Percentiles rank a stretch among this genome's conserved stretches.
Evolutionary conservation across 2,113 vertebrate species (phyloP).

Genomic region (Pseudonaja textilis): DNA sequence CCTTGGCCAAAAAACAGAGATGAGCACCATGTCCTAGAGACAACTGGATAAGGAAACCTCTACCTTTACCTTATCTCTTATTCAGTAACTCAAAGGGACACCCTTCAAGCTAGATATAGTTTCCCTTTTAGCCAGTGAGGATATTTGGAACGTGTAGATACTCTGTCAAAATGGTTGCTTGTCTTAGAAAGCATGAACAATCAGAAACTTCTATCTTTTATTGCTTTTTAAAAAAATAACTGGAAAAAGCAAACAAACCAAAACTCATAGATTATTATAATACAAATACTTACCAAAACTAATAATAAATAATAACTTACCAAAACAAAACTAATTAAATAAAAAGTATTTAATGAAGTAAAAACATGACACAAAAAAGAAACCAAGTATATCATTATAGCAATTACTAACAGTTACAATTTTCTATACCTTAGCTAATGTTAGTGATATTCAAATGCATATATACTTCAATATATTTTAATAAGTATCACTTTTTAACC

Average conservation of each 20-base stretch:
- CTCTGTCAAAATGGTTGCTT: background rate
- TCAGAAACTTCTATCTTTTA: background rate
- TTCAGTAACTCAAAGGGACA: background rate
- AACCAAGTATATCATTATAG: background rate
- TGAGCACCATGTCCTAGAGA: background rate
- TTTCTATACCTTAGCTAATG: background rate
- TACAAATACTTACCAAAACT: background rate
- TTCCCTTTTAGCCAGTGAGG: background rate
- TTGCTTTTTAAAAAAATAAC: background rate
- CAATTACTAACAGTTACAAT: background rate
- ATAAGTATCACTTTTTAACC: background rate
- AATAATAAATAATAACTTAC: background rate
- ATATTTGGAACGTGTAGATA: background rate
- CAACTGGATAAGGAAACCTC: background rate
- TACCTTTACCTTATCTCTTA: background rate
- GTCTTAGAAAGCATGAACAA: background rate
- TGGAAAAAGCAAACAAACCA: background rate
- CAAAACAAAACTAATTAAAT: background rate
- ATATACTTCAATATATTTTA: background rate
- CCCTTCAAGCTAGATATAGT: background rate
- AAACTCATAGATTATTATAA: background rate
- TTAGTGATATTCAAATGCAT: background rate
- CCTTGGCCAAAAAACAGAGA: background rate
- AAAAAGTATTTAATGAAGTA: background rate
- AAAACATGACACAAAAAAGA: background rate